Conservation (phyloP, 1,140 invertebrate species). For the Panulirus ornatus region DNA sequence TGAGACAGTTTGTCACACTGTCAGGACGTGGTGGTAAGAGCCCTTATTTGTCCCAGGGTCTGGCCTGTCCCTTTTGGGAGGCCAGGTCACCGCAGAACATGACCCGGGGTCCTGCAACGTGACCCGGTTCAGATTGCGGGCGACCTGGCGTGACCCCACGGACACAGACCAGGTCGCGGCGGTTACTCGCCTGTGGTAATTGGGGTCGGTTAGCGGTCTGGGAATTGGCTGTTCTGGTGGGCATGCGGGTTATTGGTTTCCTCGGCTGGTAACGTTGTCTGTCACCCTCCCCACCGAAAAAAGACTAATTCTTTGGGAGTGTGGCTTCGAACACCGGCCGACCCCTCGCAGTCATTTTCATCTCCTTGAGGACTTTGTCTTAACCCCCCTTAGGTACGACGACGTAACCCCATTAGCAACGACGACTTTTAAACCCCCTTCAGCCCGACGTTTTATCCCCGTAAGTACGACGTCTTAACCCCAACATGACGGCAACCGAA, state of each 20-base stretch:
- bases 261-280: background rate
- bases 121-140: background rate
- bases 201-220: conserved; percentile 31
- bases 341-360: too few relatives aligned
- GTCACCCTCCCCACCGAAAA: background rate
- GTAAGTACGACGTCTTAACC: too few relatives aligned
- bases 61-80: conserved; percentile 21
- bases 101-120: conserved; percentile 25
- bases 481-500: too few relatives aligned
- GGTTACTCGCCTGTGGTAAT: conserved; percentile 36
- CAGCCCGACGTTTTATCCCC: too few relatives aligned
- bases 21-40: too few relatives aligned
- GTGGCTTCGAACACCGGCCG: too few relatives aligned
- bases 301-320: too few relatives aligned
- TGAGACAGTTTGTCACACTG: too few relatives aligned
- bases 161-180: conserved; percentile 51
- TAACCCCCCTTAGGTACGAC: too few relatives aligned
- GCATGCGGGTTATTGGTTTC: background rate
- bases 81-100: conserved; percentile 15
- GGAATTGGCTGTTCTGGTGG: background rate
- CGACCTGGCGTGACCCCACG: conserved; percentile 16
- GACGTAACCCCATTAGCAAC: too few relatives aligned
- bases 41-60: background rate
- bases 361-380: too few relatives aligned
- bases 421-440: too few relatives aligned